phyloP scores from a whole-genome alignment of 2,888 invertebrate genomes.

The Morpho deidamia region DNA sequence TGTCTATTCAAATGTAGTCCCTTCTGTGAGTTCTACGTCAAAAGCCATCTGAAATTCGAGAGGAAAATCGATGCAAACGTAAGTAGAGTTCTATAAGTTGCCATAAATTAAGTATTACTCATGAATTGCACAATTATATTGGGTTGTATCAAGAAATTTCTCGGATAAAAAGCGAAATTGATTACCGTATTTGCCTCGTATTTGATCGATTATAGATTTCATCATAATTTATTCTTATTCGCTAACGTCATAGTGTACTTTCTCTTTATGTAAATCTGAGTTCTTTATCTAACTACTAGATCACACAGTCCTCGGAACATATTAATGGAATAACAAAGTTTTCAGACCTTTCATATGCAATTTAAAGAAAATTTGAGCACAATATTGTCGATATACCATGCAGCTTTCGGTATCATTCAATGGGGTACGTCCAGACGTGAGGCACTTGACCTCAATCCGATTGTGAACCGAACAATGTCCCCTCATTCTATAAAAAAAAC shows the following conservation, averaged over 20 bases:
- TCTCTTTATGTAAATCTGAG: constrained; percentile 4
- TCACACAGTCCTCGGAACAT: not conserved
- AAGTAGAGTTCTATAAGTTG: constrained; percentile 36
- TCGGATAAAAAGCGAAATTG: constrained; percentile 8
- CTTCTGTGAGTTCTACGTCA: constrained; percentile 53
- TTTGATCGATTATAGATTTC: not conserved
- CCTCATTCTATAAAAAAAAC: constrained; percentile 36
- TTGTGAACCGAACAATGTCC: constrained; percentile 49
- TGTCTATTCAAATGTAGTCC: constrained; percentile 78
- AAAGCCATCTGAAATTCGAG: constrained; percentile 57
- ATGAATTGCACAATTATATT: constrained; percentile 21
- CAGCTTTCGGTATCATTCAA: not conserved
- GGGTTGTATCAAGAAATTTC: constrained; percentile 2
- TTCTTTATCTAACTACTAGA: not conserved
- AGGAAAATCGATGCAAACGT: constrained; percentile 74
- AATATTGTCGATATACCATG: not conserved
- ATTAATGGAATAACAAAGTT: not conserved
- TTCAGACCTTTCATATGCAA: not conserved
- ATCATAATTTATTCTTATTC: too few species aligned
- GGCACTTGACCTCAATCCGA: constrained; percentile 58
- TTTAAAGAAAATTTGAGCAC: not conserved
- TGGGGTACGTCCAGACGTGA: constrained; percentile 38
- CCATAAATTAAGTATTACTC: not conserved
- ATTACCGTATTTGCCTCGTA: not conserved
- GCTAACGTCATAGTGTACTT: not conserved